Evolutionary conservation across 2,113 vertebrate species (phyloP).

Genomic region (Ondatra zibethicus): DNA sequence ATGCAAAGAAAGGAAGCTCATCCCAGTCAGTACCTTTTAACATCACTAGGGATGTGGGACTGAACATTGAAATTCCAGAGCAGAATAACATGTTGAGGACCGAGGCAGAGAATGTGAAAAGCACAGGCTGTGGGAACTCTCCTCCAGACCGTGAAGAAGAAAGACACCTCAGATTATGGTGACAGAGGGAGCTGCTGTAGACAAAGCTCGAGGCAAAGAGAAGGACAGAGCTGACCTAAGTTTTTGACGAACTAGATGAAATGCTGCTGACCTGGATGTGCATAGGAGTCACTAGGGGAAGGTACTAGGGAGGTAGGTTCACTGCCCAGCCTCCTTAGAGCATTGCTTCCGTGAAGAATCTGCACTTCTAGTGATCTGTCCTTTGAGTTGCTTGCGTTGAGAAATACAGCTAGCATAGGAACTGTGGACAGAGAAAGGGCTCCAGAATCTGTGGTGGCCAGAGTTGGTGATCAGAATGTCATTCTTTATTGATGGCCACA

Average conservation of each 20-base stretch:
- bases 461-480: background rate
- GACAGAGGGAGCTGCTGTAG: background rate
- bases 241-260: conserved; percentile 15
- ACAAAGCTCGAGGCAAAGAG: conserved; percentile 21
- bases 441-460: background rate
- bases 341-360: background rate
- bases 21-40: background rate
- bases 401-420: conserved; percentile 2
- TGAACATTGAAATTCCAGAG: background rate
- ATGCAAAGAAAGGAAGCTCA: conserved; percentile 2
- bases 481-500: background rate
- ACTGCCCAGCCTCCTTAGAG: background rate
- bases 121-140: background rate
- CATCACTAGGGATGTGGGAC: background rate
- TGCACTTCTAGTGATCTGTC: background rate
- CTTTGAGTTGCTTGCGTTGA: background rate
- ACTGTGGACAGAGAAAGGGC: background rate
- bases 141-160: conserved; percentile 34
- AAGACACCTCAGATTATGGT: background rate
- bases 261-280: background rate
- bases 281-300: background rate
- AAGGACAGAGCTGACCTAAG: background rate
- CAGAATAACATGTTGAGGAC: conserved; percentile 32
- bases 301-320: background rate
- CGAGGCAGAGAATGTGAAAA: background rate